Conservation (phyloP, 2,797 vertebrate species). For the Diceros bicornis region DNA sequence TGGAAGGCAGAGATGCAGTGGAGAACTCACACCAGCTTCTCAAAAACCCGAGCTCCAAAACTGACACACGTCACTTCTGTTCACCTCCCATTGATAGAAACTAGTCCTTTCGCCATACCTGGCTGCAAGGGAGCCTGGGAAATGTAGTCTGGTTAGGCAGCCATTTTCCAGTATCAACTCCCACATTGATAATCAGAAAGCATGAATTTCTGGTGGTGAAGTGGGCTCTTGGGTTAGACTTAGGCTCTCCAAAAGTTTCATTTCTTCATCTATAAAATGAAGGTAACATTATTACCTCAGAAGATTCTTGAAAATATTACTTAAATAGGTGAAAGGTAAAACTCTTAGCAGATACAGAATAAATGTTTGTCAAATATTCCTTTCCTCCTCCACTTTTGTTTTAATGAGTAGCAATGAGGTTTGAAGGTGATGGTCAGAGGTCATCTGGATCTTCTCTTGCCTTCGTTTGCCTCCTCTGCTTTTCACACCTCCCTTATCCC, state of each 20-base stretch:
- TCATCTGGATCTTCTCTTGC: neutral
- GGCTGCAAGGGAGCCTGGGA: neutral
- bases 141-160: neutral
- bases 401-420: neutral
- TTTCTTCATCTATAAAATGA: neutral
- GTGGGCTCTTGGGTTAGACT: neutral
- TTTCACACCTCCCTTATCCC: neutral
- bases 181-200: neutral
- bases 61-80: accelerated
- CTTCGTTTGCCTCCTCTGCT: neutral
- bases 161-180: neutral
- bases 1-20: neutral
- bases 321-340: neutral
- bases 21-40: neutral
- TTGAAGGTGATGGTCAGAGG: neutral
- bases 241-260: neutral
- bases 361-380: neutral
- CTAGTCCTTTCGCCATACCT: neutral
- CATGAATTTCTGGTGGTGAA: neutral
- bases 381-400: neutral
- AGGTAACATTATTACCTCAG: neutral
- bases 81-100: neutral
- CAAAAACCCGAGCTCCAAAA: neutral
- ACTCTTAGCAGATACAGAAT: neutral
- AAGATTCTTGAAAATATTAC: neutral